phyloP scores from a whole-genome alignment of 1,140 invertebrate genomes.

The Nymphalis io region DNA sequence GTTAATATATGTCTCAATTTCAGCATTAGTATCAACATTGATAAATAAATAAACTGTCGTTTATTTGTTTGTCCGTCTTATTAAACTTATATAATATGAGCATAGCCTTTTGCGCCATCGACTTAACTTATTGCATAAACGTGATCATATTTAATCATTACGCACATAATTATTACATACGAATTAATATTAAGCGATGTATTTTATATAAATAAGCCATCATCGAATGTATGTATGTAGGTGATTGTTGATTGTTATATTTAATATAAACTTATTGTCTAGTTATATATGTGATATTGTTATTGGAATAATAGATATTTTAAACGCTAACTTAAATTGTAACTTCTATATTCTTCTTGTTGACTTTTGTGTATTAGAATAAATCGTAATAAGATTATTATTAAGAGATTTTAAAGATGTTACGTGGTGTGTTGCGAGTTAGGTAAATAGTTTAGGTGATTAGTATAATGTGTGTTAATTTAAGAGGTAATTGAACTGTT shows the following conservation, averaged over 20 bases:
- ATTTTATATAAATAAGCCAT: constrained; percentile 55
- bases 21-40: background rate
- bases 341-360: constrained; percentile 72
- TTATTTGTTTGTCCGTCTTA: background rate
- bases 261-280: constrained; percentile 65
- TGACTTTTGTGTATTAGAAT: constrained; percentile 73
- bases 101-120: background rate
- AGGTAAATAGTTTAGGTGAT: constrained; percentile 5
- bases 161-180: constrained; percentile 70
- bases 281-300: constrained; percentile 79
- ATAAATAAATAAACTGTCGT: background rate
- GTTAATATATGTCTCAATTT: background rate
- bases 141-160: constrained; percentile 44
- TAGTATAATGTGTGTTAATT: constrained; percentile 15
- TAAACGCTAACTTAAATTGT: constrained; percentile 64
- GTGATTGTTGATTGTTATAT: constrained; percentile 74
- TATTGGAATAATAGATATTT: constrained; percentile 76
- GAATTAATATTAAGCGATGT: constrained; percentile 67
- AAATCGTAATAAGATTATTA: constrained; percentile 24
- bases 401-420: constrained; percentile 30
- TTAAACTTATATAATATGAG: background rate
- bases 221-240: constrained; percentile 66
- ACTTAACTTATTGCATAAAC: constrained; percentile 4
- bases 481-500: background rate
- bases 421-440: constrained; percentile 27